A percentile compares a stretch with the other conserved stretches of the same genome.
These are phyloP conservation scores for Tipula confusa DNA, from an alignment of 2,888 invertebrate species.

Conservation along the genomic window DNA sequence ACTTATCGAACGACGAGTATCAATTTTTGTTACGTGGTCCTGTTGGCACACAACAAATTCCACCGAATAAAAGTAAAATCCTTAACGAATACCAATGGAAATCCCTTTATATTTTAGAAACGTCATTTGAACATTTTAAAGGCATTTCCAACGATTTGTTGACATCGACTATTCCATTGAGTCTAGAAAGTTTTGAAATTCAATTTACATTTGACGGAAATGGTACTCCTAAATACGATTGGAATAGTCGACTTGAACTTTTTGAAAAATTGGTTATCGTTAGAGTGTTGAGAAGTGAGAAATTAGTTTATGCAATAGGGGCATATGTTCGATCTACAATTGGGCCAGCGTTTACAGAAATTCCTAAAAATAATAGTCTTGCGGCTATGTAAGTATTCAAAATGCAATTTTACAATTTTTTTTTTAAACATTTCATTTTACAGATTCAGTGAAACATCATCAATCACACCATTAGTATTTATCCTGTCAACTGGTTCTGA, in stretches of 20 bases:
- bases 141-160: constrained; percentile 55
- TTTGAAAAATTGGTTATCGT: constrained; percentile 81
- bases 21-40: constrained; percentile 74
- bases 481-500: constrained; percentile 85
- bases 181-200: constrained; percentile 55
- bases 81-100: constrained; percentile 69
- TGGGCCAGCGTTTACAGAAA: constrained; percentile 76
- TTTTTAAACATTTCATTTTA: constrained; percentile 26
- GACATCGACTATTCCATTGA: constrained; percentile 53
- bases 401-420: not conserved
- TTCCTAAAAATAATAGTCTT: constrained; percentile 57
- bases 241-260: constrained; percentile 60
- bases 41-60: constrained; percentile 50
- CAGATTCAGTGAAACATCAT: constrained; percentile 68
- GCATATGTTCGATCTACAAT: constrained; percentile 73
- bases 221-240: constrained; percentile 43
- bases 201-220: not conserved
- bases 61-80: not conserved
- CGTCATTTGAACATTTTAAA: constrained; percentile 54
- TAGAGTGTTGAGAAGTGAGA: constrained; percentile 72
- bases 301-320: constrained; percentile 74
- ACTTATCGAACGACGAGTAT: constrained; percentile 63
- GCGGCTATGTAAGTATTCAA: constrained; percentile 43
- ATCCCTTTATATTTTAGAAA: constrained; percentile 58
- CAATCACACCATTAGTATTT: constrained; percentile 74